These are phyloP conservation scores for Watsonalla cultraria DNA, from an alignment of 2,888 invertebrate species.

Conservation along the genomic window DNA sequence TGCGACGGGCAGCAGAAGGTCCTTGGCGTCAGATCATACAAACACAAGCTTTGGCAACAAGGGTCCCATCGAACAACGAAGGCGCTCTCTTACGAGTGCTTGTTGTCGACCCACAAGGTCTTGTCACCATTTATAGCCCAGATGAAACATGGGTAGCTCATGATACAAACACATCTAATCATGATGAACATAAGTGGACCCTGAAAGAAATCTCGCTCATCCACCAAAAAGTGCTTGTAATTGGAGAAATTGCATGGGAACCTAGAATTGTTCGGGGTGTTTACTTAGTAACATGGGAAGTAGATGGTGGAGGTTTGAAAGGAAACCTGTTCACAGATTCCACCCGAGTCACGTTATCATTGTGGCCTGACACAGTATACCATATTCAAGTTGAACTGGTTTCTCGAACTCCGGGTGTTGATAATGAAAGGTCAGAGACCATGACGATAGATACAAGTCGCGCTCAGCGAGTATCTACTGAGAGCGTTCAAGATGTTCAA, in stretches of 20 bases:
- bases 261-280: constrained; percentile 82
- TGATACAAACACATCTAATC: constrained; percentile 69
- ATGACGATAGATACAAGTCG: constrained; percentile 82
- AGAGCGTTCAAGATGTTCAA: constrained; percentile 80
- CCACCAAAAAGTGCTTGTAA: constrained; percentile 84
- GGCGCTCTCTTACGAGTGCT: constrained; percentile 82
- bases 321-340: constrained; percentile 90
- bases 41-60: constrained; percentile 81
- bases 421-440: constrained; percentile 81
- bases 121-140: constrained; percentile 84
- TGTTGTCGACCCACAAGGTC: constrained; percentile 84
- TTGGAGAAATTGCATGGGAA: constrained; percentile 87
- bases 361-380: constrained; percentile 90
- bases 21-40: constrained; percentile 84
- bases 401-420: constrained; percentile 79
- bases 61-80: constrained; percentile 82
- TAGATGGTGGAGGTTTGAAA: constrained; percentile 88
- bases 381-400: constrained; percentile 87
- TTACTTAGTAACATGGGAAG: constrained; percentile 91
- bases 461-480: constrained; percentile 81
- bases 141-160: constrained; percentile 80
- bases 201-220: constrained; percentile 84
- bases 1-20: constrained; percentile 81
- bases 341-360: constrained; percentile 86
- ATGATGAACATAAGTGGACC: constrained; percentile 78